Evolutionary conservation across 1,140 invertebrate species (phyloP), one percentile per base, ranked within the genome.

Genomic region (Anoplolepis gracilipes): DNA sequence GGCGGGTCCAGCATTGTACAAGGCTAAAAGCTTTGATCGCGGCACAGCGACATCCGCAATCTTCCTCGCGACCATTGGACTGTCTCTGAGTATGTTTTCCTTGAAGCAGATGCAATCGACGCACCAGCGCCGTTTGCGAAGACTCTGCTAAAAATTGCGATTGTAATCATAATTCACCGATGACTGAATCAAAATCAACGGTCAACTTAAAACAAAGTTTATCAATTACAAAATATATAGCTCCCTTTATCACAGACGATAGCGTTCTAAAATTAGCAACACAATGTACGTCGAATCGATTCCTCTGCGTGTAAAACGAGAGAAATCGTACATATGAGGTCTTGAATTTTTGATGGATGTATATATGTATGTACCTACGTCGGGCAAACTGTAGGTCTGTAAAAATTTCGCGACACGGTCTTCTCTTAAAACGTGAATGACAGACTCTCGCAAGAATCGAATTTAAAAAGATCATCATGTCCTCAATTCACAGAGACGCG

Each of bases 1-100:
- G 88, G 85, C 25, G 59, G 75, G 89, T 8, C 61, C 92, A 39
- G 76, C 90, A 0, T 6, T 93, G 0, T 87, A 89, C 6, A 93
- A 72, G 62, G 76, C 75, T 16, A 77, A 62, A 3, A 69, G 8
- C 2, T 67, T 79, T 11, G 93, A 94, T 49, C 89, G 93, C 6
- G 88, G 88, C 4, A 90, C 88, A 5, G 79, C 89, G 0, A 88
- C 85, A 16, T 94, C 93, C 10, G 94, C 94, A 0, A 28, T 92
- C 13, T 28, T 95, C 1, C 76, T 95, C 7, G 94, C 94, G 16
- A 93, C 94, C 11, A 81, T 94, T 6, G 94, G 94, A n/a, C 46
- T 95, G 0, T 94, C 93, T 1, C 75, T 94, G 69, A 94, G 93
- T 39, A 90, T 94, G 78, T 95, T 94, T 78, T 93, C 93, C 10